A percentile compares a stretch with the other conserved stretches of the same genome.
Evolutionary conservation across 1,140 invertebrate genomes (phyloP).

Genomic region (Meloidogyne floridensis): DNA sequence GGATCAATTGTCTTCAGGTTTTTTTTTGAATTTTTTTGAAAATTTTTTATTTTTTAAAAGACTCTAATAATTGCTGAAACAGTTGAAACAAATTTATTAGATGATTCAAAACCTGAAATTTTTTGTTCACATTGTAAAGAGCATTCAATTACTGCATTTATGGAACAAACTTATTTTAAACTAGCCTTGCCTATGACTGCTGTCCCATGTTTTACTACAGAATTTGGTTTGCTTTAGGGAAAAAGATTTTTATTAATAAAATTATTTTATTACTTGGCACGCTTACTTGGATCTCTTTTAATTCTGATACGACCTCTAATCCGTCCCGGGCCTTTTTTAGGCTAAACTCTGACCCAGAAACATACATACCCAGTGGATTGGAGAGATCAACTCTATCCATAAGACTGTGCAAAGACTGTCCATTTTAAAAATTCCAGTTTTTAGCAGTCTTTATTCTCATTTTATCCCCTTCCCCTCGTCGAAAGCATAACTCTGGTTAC

Average conservation of each 20-base stretch:
- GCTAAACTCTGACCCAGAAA: too few relatives aligned
- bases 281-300: too few relatives aligned
- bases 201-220: slow-evolving; percentile 57
- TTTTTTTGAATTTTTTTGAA: slow-evolving; percentile 11
- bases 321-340: too few relatives aligned
- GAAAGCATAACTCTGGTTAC: too few relatives aligned
- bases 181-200: slow-evolving; percentile 53
- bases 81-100: slow-evolving; percentile 49
- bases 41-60: slow-evolving; percentile 17
- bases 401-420: too few relatives aligned
- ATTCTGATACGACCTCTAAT: too few relatives aligned
- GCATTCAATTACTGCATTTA: slow-evolving; percentile 49
- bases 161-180: slow-evolving; percentile 55
- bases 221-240: slow-evolving; percentile 43
- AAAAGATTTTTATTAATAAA: background rate
- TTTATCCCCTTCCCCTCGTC: too few relatives aligned
- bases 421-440: too few relatives aligned
- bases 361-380: too few relatives aligned
- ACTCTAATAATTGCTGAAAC: slow-evolving; percentile 49
- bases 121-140: slow-evolving; percentile 32
- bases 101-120: slow-evolving; percentile 25
- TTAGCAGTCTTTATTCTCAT: too few relatives aligned
- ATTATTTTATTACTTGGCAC: background rate
- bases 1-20: slow-evolving; percentile 48
- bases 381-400: too few relatives aligned